Conservation (phyloP, 2,113 vertebrate genomes). For the Terrapene triunguis region DNA sequence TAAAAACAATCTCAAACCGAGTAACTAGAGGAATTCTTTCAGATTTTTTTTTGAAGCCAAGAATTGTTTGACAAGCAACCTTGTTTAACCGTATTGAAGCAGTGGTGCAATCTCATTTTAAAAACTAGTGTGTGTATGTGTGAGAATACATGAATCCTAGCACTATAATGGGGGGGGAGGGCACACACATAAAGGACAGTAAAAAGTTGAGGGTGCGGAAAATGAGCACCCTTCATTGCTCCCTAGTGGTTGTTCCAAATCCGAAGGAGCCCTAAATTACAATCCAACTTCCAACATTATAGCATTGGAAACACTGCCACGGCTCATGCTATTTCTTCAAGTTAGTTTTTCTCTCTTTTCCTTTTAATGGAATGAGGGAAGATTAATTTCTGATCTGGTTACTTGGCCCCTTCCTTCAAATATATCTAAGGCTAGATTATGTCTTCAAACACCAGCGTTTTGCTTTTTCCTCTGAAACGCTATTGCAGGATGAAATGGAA, state of each 20-base stretch:
- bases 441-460: background rate
- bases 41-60: background rate
- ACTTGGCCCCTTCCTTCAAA: background rate
- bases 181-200: background rate
- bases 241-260: accelerated
- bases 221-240: background rate
- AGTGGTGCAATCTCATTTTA: background rate
- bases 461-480: background rate
- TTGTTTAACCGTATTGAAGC: background rate
- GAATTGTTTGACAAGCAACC: background rate
- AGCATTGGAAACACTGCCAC: background rate
- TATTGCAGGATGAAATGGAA: background rate
- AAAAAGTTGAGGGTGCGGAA: background rate
- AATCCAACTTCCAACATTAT: background rate
- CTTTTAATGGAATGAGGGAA: background rate
- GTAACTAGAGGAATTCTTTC: background rate
- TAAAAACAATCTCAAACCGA: conserved; percentile 41
- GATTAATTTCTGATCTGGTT: background rate
- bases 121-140: background rate
- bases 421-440: background rate
- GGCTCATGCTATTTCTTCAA: background rate
- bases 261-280: background rate
- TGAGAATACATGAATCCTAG: background rate
- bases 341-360: background rate
- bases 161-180: background rate